These are phyloP conservation scores for Notarius lentiginosus DNA, from an alignment of 2,113 vertebrate genomes.

Conservation along the genomic window DNA sequence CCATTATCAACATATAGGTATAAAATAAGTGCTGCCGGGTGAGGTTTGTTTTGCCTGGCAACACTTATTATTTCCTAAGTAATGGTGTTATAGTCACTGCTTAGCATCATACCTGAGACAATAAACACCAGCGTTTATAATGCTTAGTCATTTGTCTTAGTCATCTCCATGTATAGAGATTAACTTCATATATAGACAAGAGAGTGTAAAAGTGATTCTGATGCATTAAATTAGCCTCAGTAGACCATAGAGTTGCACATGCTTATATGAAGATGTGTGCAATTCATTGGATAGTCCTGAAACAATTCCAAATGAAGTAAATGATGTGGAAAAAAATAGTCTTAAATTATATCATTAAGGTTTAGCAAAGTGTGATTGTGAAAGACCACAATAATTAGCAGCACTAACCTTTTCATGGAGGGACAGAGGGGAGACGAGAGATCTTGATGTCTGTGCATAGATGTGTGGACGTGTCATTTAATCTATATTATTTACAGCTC, in stretches of 20 bases:
- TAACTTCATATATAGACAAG: background rate
- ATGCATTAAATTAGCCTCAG: background rate
- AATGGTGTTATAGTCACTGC: background rate
- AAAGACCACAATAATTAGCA: constrained; percentile 7
- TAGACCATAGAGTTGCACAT: background rate
- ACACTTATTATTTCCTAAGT: background rate
- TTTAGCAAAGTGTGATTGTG: background rate
- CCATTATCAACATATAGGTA: too few species aligned
- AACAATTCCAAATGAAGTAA: constrained; percentile 1
- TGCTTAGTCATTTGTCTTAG: background rate
- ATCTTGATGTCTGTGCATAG: background rate
- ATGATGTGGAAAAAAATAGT: constrained; percentile 9
- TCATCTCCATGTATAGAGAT: background rate
- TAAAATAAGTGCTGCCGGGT: too few species aligned
- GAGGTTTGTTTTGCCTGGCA: too few species aligned
- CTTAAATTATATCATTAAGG: constrained; percentile 20
- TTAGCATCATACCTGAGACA: background rate
- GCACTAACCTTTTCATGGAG: background rate
- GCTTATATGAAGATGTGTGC: background rate
- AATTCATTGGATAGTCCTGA: constrained; percentile 3
- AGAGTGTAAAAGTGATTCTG: background rate
- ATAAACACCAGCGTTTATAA: background rate
- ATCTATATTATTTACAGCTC: constrained; percentile 7
- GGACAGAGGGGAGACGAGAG: background rate
- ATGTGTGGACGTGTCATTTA: constrained; percentile 2